Evolutionary conservation across 1,140 invertebrate species (phyloP).

Genomic region (Drosophila parabipectinata): DNA sequence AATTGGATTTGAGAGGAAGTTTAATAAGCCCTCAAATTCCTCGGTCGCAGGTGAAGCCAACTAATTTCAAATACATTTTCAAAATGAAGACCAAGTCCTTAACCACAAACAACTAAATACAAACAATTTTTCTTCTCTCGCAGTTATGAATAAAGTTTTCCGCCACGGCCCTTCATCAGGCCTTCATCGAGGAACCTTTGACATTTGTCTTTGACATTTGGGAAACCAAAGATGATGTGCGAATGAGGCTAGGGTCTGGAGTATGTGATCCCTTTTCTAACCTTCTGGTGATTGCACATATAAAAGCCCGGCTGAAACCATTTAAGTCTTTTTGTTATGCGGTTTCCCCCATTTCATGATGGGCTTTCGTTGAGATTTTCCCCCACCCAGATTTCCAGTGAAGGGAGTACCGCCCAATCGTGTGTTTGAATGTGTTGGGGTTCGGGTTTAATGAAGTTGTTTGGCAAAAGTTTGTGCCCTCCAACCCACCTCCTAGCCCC

Average conservation of each 20-base stretch:
- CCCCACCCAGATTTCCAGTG: conserved; percentile 15
- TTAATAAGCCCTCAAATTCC: conserved; percentile 23
- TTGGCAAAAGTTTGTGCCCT: conserved; percentile 40
- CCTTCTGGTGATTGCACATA: conserved; percentile 37
- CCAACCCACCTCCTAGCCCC: not conserved
- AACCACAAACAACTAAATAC: conserved; percentile 10
- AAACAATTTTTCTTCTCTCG: conserved; percentile 24
- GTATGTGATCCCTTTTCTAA: conserved; percentile 25
- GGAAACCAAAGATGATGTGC: conserved; percentile 34
- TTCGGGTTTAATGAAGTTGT: conserved; percentile 57
- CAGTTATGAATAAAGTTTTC: conserved; percentile 55
- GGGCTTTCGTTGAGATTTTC: conserved; percentile 51
- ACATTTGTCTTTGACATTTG: conserved; percentile 32
- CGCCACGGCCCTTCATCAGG: conserved; percentile 12
- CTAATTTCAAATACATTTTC: conserved; percentile 18
- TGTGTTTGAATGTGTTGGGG: conserved; percentile 12
- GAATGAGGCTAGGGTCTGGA: conserved; percentile 24
- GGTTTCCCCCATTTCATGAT: conserved; percentile 43
- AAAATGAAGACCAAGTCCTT: conserved; percentile 5
- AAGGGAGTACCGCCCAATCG: not conserved
- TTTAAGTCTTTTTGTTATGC: conserved; percentile 69
- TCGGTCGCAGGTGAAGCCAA: conserved; percentile 32
- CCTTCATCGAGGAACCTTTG: conserved; percentile 24
- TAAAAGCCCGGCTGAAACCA: conserved; percentile 38
- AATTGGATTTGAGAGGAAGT: conserved; percentile 64